A percentile compares a stretch with the other conserved stretches of the same genome.
phyloP scores from a whole-genome alignment of 2,888 invertebrate species.

The Lottia gigantea region DNA sequence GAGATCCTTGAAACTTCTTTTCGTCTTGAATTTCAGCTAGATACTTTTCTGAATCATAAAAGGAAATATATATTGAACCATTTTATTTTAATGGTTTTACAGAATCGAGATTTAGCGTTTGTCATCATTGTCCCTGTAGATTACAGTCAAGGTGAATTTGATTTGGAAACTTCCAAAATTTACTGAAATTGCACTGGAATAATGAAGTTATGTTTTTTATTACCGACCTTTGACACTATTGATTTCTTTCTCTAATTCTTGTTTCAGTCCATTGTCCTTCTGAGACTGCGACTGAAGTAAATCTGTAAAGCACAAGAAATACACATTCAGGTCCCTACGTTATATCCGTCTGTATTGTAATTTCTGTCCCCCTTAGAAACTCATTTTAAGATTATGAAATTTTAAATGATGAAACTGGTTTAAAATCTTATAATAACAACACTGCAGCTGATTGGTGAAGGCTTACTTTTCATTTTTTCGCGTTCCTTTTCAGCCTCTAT shows the following conservation, averaged over 20 bases:
- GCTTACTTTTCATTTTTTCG: slow-evolving; percentile 15
- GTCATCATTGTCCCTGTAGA: too few species aligned
- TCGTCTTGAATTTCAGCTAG: slow-evolving; percentile 28
- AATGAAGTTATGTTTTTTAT: neutral
- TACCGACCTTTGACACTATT: slow-evolving; percentile 23
- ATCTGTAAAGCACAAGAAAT: slow-evolving; percentile 4
- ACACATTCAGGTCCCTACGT: neutral
- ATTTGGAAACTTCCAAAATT: too few species aligned
- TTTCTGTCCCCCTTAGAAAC: too few species aligned
- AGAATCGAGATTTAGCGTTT: too few species aligned
- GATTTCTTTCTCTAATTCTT: slow-evolving; percentile 24
- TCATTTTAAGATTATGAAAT: too few species aligned
- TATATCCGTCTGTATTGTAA: neutral
- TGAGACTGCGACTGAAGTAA: slow-evolving; percentile 16
- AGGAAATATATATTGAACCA: too few species aligned
- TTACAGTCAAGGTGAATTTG: too few species aligned
- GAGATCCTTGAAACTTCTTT: slow-evolving; percentile 13
- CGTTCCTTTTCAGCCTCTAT: neutral
- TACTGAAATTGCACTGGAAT: too few species aligned
- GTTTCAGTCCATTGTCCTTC: slow-evolving; percentile 17
- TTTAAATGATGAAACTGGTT: too few species aligned
- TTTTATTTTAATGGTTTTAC: too few species aligned
- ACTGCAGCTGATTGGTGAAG: too few species aligned
- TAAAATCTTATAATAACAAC: too few species aligned
- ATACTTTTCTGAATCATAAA: slow-evolving; percentile 21